Evolutionary conservation across 2,888 invertebrate genomes (phyloP).

Genomic region (Andrena bucephala): DNA sequence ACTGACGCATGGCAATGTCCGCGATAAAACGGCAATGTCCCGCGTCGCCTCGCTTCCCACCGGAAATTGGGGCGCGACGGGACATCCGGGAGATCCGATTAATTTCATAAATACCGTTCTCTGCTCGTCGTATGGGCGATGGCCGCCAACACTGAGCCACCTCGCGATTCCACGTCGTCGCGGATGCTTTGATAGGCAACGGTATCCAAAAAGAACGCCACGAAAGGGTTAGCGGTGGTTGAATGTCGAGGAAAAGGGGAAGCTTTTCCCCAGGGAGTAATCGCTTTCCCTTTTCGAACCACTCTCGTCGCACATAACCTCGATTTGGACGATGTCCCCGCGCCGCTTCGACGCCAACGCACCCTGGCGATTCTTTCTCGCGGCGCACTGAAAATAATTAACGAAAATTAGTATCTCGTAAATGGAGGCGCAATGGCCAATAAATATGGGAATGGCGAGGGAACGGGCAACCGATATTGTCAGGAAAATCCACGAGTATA

Average conservation of each 20-base stretch:
- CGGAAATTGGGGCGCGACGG: conserved; percentile 25
- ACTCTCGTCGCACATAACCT: not conserved
- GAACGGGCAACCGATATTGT: conserved; percentile 15
- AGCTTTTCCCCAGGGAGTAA: not conserved
- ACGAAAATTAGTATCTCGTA: conserved; percentile 35
- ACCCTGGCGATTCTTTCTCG: conserved; percentile 8
- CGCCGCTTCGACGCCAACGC: not conserved
- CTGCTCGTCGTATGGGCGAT: not conserved
- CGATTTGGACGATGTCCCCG: not conserved
- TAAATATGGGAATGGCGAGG: conserved; percentile 37
- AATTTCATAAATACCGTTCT: conserved; percentile 38
- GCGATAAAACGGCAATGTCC: conserved; percentile 32
- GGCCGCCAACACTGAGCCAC: not conserved
- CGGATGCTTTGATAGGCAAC: not conserved
- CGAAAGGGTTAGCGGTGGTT: not conserved
- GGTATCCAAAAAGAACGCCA: not conserved
- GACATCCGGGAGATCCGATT: conserved; percentile 50
- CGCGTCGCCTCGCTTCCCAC: conserved; percentile 40
- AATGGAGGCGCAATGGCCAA: conserved; percentile 24
- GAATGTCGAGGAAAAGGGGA: not conserved
- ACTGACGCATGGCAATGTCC: conserved; percentile 9
- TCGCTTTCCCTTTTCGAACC: not conserved
- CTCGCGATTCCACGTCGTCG: conserved; percentile 6
- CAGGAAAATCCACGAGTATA: conserved; percentile 3
- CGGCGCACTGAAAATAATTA: conserved; percentile 41